Conservation (phyloP, 1,140 invertebrate genomes). For the Cherax quadricarinatus region DNA sequence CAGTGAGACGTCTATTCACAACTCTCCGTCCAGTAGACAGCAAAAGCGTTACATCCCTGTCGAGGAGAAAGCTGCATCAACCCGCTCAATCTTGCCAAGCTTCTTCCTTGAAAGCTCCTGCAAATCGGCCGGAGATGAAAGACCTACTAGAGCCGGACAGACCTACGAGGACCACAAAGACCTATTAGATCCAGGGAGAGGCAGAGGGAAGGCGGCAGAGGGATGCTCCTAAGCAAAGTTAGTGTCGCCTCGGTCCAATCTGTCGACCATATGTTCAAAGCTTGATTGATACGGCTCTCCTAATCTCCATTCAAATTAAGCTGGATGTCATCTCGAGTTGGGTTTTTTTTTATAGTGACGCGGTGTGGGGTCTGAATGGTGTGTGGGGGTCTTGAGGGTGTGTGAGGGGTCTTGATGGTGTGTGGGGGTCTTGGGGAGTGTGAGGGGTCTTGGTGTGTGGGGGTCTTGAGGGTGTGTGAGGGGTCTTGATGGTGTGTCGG, state of each 20-base stretch:
- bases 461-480: neutral
- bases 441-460: neutral
- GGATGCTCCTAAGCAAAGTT: neutral
- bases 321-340: neutral
- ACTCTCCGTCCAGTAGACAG: too few relatives aligned
- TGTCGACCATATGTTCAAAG: neutral
- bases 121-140: neutral
- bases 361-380: neutral
- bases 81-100: too few relatives aligned
- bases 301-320: constrained; percentile 14
- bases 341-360: neutral
- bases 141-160: neutral
- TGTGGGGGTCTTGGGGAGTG: neutral
- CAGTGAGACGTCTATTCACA: too few relatives aligned
- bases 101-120: too few relatives aligned
- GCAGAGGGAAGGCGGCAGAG: neutral
- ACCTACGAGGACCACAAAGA: neutral
- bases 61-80: too few relatives aligned
- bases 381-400: neutral
- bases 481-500: too few relatives aligned
- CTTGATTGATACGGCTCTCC: neutral
- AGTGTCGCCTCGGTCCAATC: neutral
- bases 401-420: neutral
- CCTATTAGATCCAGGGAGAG: neutral
- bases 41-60: too few relatives aligned